Conservation (phyloP, 2,113 vertebrate species). For the Amphilophus citrinellus region DNA sequence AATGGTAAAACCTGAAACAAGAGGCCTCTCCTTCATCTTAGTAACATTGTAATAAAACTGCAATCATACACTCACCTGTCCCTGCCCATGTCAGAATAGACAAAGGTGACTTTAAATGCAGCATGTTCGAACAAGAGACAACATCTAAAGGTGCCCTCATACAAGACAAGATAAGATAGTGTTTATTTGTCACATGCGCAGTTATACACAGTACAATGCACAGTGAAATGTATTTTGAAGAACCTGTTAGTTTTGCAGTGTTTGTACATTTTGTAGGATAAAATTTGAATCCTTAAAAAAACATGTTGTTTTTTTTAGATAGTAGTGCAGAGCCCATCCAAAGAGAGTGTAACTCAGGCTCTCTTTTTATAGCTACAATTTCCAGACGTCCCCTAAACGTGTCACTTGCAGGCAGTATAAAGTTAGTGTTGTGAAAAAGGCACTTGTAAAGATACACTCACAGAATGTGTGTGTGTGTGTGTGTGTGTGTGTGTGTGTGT, state of each 20-base stretch:
- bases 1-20: no score
- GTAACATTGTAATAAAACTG: no score
- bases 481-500: no score
- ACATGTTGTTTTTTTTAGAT: not conserved
- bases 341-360: fast-evolving
- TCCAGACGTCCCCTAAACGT: not conserved
- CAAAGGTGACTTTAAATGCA: no score
- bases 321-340: not conserved
- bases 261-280: not conserved
- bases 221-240: no score
- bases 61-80: no score
- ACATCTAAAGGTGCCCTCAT: not conserved
- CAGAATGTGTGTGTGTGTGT: not conserved
- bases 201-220: no score
- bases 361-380: not conserved
- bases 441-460: not conserved
- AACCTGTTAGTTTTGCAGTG: no score
- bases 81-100: not conserved
- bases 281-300: not conserved
- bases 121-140: no score
- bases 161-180: not conserved
- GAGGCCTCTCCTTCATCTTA: no score
- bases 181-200: no score
- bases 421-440: not conserved
- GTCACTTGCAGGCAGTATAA: not conserved